These are phyloP conservation scores for Bubo blakistoni DNA, from an alignment of 2,113 vertebrate genomes.

Conservation along the genomic window DNA sequence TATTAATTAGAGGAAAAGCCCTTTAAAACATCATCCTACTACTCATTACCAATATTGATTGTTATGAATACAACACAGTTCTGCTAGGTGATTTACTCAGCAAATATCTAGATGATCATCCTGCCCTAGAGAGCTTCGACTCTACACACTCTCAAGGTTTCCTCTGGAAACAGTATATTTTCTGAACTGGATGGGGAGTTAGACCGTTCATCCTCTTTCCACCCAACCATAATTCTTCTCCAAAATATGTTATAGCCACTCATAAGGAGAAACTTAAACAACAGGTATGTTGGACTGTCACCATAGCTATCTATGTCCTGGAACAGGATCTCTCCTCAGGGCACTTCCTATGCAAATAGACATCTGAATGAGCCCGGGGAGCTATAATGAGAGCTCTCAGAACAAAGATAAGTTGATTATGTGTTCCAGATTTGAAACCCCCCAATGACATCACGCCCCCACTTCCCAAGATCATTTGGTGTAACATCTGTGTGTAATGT, in stretches of 20 bases:
- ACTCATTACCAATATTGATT: neutral
- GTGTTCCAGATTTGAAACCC: conserved; percentile 66
- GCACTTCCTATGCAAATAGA: conserved; percentile 28
- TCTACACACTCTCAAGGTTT: neutral
- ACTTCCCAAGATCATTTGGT: conserved; percentile 59
- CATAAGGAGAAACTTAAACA: neutral
- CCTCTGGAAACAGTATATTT: neutral
- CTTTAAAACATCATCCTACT: neutral
- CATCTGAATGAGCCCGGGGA: neutral
- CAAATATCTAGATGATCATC: neutral
- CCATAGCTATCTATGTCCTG: conserved; percentile 2
- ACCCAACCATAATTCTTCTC: neutral
- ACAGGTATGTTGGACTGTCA: conserved; percentile 34
- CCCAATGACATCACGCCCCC: conserved; percentile 58
- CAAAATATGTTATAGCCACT: neutral
- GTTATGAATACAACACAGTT: neutral
- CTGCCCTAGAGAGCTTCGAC: neutral
- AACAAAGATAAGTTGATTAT: conserved; percentile 67
- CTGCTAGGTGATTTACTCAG: neutral
- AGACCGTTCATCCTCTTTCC: neutral
- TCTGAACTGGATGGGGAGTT: neutral
- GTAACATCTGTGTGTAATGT: conserved; percentile 58
- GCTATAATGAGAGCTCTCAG: conserved; percentile 7
- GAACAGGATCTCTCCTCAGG: conserved; percentile 49
- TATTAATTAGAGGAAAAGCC: neutral